A percentile compares a stretch with the other conserved stretches of the same genome.
Conservation (phyloP, 2,113 vertebrate genomes). For the Macrotis lagotis region DNA sequence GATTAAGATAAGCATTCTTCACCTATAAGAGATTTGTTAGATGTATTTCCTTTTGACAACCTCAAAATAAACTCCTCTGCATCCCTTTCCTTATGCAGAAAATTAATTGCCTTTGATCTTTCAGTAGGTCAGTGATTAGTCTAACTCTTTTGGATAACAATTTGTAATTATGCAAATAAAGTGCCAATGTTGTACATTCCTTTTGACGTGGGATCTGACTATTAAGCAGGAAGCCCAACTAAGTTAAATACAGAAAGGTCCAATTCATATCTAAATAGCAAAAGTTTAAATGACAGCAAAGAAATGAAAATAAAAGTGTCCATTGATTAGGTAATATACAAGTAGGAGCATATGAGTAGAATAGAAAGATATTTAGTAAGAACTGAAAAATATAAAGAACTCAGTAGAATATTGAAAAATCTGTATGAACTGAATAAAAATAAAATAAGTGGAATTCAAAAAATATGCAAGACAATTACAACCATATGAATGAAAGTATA, state of each 20-base stretch:
- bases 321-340: background rate
- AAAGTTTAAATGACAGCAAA: background rate
- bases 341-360: background rate
- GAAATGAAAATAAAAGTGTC: background rate
- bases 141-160: background rate
- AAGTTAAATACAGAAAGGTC: background rate
- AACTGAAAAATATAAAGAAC: background rate
- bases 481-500: background rate
- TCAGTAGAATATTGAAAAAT: background rate
- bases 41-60: conserved; percentile 12
- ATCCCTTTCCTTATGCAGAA: background rate
- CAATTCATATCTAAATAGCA: background rate
- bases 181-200: background rate
- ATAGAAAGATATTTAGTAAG: background rate
- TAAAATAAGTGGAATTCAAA: background rate
- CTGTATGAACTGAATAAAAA: background rate
- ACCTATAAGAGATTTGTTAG: background rate
- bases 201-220: background rate
- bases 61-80: background rate
- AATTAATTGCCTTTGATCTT: background rate
- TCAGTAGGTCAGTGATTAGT: background rate
- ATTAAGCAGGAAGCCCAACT: background rate
- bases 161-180: background rate
- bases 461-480: background rate
- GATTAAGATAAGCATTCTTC: conserved; percentile 8